Base-by-base conservation (phyloP, 2,113 vertebrate genomes). In the Xiphophorus maculatus region DNA sequence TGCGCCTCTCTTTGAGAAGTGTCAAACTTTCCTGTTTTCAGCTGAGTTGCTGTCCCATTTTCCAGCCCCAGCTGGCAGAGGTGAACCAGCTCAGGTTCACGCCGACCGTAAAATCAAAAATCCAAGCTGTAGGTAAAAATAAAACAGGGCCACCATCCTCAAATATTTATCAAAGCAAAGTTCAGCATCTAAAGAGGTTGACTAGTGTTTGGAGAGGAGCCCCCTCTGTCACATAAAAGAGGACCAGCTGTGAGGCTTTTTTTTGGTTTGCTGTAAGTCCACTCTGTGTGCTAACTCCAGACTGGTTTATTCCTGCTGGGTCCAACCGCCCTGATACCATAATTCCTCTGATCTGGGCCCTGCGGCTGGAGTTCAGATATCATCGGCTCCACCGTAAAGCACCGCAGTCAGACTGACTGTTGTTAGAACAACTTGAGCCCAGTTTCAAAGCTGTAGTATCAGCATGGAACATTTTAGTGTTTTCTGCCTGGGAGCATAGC, bases 301-400 rank as follows among this genome's bases (percentile, higher is more conserved):
- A 77, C 74, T 74, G 79, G 71, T 81, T 85, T 69, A 69, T 75
- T 70, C 71, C 81, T 79, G 84, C 79, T 81, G 75, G 76, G 80
- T 58, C 66, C 66, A 25, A 73, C 73, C 63, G 67, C 66, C 68
- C 77, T 13, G 33, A 14, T 76, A 40, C 74, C 73, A 66, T 76
- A 83, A 86, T 84, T 63, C 82, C 73, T 82, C 79, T 87, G 83
- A 87, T 87, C 89, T 88, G 82, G 80, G 81, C 14, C 83, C 73
- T 84, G 85, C 58, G 80, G 80, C 84, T 63, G 85, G 48, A n/a
- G 74, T 77, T 82, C 70, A 80, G 78, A 91, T 88, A 88, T 77
- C 83, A 89, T 88, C 88, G 88, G 25, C 87, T 88, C 83, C 75
- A 71, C 75, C 71, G 62, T 71, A 11, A 73, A 79, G 74, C 69